Base-by-base conservation (phyloP, 1,140 invertebrate genomes). In the Euwallacea fornicatus region DNA sequence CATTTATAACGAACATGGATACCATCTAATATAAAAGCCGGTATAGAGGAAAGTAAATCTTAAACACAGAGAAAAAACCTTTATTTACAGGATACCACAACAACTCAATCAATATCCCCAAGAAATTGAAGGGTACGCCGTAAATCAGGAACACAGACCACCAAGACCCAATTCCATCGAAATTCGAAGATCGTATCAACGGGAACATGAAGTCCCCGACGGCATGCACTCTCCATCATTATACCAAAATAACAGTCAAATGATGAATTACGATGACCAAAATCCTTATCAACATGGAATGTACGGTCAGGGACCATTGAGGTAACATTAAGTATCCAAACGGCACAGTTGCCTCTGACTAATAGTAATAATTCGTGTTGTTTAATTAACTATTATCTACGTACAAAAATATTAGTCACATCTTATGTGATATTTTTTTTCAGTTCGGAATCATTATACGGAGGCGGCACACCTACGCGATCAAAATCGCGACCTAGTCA, bases 101-200 rank as follows among this genome's bases (percentile, higher is more conserved):
- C 77, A 76, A 65, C 42, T 74, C 65, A 73, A 65, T 72, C 72
- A 75, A 58, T 66, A 59, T 6, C 59, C 58, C 6, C 71, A 76
- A 46, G 74, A 77, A 67, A 58, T 44, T 83, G 9, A 81, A 84
- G 76, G 83, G 7, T 71, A 66, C 50, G 16, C 42, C 58, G 50
- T 60, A 9, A 42, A 21, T 47, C 71, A 83, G 46, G 83, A 86
- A 60, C 82, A 82, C 64, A 81, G 88, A 69, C 90, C 90, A 11
- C 84, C 88, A 3, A 83, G 91, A 75, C 91, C 91, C 7, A 92
- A 89, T 80, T 92, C 91, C 54, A 91, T 93, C 69, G 91, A 93
- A 78, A 81, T 93, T 43, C 83, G 87, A 74, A 82, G 88, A 66
- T 89, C 86, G 75, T 91, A 91, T 78, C 86, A 85, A 16, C 43